Conservation (phyloP, 2,888 invertebrate species). For the Coelopa pilipes region DNA sequence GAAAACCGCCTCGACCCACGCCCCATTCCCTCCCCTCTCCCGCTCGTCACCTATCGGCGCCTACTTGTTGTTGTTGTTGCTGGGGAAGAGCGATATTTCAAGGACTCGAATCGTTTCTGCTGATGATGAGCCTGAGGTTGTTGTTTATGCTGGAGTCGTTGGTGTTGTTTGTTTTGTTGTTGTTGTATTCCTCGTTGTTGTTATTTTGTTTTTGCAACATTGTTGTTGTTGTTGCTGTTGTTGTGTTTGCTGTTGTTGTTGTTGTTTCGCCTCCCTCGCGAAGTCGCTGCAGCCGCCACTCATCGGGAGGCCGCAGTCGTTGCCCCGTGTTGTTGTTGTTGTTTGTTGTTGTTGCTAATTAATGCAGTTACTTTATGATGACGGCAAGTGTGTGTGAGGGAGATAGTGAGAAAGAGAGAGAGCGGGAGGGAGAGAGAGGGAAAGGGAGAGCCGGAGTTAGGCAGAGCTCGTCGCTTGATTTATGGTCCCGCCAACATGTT, state of each 20-base stretch:
- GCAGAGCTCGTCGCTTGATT: background rate
- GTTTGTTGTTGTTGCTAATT: background rate
- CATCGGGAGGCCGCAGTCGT: background rate
- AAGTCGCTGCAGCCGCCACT: background rate
- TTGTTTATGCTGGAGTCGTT: constrained; percentile 6
- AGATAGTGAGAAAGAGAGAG: background rate
- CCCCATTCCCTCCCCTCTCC: too few species aligned
- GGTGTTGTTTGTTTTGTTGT: background rate
- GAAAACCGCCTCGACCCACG: too few species aligned
- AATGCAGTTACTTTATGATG: background rate
- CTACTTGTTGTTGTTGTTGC: constrained; percentile 3
- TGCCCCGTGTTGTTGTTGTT: background rate
- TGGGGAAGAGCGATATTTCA: too few species aligned
- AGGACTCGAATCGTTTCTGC: too few species aligned
- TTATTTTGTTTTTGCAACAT: background rate
- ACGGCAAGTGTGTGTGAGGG: background rate
- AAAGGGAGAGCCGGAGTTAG: background rate
- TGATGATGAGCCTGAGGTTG: background rate
- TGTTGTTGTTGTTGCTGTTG: background rate
- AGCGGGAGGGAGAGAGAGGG: background rate
- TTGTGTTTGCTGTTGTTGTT: too few species aligned
- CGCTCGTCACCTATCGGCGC: background rate
- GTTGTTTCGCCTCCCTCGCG: too few species aligned
- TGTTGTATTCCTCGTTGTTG: background rate
- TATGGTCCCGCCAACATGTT: too few species aligned